phyloP scores from a whole-genome alignment of 2,888 invertebrate species.

The Cephalotes varians region DNA sequence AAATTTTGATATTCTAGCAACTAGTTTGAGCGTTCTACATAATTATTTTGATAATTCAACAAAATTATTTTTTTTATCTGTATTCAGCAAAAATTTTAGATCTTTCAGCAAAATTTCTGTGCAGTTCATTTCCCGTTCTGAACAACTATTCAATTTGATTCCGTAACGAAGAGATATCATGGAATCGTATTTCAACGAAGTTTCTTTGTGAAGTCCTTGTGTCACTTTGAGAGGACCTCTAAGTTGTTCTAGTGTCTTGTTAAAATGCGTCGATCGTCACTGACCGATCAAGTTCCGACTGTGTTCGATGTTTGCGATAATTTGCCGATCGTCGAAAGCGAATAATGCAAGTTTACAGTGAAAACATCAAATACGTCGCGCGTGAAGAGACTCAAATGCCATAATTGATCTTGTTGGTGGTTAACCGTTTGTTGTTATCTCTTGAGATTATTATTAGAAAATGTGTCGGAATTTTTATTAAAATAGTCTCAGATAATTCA shows the following conservation, averaged over 20 bases:
- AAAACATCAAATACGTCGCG: constrained; percentile 26
- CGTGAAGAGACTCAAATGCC: neutral
- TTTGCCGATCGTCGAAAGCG: neutral
- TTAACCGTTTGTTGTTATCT: neutral
- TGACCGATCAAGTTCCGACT: constrained; percentile 9
- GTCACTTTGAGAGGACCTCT: neutral
- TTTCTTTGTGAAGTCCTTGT: constrained; percentile 11
- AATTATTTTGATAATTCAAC: too few relatives aligned
- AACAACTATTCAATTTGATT: constrained; percentile 6
- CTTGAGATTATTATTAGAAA: neutral
- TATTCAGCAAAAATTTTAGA: too few relatives aligned
- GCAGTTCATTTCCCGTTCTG: constrained; percentile 11
- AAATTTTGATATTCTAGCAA: too few relatives aligned
- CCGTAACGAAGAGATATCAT: constrained; percentile 19
- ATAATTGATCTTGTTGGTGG: constrained; percentile 8
- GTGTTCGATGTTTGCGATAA: neutral
- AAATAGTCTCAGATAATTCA: neutral
- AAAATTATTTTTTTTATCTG: too few relatives aligned
- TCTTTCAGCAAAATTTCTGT: too few relatives aligned
- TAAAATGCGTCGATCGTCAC: neutral
- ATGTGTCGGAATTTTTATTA: neutral
- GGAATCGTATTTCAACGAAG: neutral
- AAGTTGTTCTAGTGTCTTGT: neutral
- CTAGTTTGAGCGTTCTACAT: too few relatives aligned
- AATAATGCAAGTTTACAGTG: neutral